Conservation (phyloP, 2,113 vertebrate species). For the Atlantisia rogersi region DNA sequence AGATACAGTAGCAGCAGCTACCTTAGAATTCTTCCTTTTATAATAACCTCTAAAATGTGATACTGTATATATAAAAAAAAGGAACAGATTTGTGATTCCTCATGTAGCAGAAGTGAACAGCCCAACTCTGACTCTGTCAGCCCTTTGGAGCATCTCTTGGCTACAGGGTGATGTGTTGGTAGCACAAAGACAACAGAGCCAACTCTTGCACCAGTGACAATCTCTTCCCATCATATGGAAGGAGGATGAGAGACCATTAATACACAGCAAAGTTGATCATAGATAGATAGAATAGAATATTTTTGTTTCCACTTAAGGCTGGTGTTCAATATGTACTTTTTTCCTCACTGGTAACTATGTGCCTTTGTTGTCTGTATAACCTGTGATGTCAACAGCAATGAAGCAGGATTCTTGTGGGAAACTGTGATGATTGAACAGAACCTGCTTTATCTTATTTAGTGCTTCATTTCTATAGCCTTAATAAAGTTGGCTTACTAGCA, state of each 20-base stretch:
- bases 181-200: not conserved
- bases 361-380: not conserved
- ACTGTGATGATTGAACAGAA: not conserved
- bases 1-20: not conserved
- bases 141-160: not conserved
- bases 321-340: not conserved
- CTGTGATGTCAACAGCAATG: not conserved
- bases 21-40: not conserved
- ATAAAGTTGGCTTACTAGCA: not conserved
- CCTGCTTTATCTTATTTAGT: not conserved
- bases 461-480: not conserved
- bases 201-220: not conserved
- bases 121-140: not conserved
- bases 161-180: rapidly evolving
- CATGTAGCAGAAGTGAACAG: not conserved
- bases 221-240: not conserved
- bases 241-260: not conserved
- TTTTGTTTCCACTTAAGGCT: not conserved
- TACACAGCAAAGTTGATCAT: not conserved
- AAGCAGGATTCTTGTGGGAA: not conserved
- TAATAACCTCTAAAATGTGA: not conserved
- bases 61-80: not conserved
- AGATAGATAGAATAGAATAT: not conserved
- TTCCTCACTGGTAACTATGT: not conserved
- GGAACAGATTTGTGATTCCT: not conserved